Conservation (phyloP, 2,888 invertebrate species). For the Eulithis testata region DNA sequence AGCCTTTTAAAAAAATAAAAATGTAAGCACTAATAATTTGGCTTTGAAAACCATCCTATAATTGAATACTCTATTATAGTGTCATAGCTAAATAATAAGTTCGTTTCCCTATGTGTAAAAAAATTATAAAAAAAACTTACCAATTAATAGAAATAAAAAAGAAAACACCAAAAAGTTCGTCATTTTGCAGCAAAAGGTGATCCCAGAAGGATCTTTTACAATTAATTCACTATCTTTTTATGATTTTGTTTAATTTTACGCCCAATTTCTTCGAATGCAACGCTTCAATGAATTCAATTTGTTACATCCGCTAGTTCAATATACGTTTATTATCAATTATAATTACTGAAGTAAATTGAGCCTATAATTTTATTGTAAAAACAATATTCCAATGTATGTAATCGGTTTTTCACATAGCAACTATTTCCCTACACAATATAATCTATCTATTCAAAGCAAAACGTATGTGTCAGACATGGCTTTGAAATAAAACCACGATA, state of each 20-base stretch:
- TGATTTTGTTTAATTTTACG: conserved; percentile 49
- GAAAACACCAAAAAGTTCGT: conserved; percentile 47
- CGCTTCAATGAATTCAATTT: conserved; percentile 48
- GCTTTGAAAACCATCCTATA: no score
- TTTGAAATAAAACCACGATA: no score
- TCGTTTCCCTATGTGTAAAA: no score
- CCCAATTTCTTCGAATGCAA: conserved; percentile 49
- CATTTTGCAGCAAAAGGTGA: conserved; percentile 51
- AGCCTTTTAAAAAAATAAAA: conserved; percentile 3
- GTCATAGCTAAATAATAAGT: no score
- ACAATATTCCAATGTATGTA: neutral
- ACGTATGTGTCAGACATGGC: no score
- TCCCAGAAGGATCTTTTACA: conserved; percentile 54
- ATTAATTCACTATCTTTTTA: conserved; percentile 42
- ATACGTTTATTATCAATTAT: conserved; percentile 4
- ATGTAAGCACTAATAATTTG: neutral
- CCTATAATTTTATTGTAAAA: conserved; percentile 15
- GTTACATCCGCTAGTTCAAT: conserved; percentile 12
- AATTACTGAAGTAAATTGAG: conserved; percentile 17
- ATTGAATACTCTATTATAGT: no score
- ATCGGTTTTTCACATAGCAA: conserved; percentile 12
- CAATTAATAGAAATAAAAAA: conserved; percentile 46
- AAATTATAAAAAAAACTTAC: conserved; percentile 47
- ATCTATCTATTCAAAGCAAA: no score
- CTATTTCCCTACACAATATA: neutral